Evolutionary conservation across 2,888 invertebrate species (phyloP).

Genomic region (Drosophila peninsularis): DNA sequence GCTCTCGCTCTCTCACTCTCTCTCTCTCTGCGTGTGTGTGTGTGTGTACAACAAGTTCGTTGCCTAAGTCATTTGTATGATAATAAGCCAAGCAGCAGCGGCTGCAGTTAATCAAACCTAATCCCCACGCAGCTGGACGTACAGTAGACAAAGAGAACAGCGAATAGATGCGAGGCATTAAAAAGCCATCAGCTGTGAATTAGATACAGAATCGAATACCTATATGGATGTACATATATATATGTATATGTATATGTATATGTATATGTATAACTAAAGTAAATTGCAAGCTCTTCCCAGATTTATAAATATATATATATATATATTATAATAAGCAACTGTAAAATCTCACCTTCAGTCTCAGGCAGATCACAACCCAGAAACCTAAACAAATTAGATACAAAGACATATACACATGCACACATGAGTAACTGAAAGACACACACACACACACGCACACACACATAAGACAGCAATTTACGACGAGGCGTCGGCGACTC

Average conservation of each 20-base stretch:
- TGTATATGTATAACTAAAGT: not conserved
- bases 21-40: slow-evolving; percentile 2
- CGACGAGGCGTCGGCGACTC: slow-evolving; percentile 56
- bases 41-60: slow-evolving; percentile 50
- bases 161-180: slow-evolving; percentile 26
- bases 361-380: slow-evolving; percentile 13
- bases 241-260: not conserved
- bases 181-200: slow-evolving; percentile 30
- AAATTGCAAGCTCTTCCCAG: slow-evolving; percentile 3
- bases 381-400: slow-evolving; percentile 46
- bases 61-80: slow-evolving; percentile 58
- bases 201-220: slow-evolving; percentile 2
- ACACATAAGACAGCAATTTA: slow-evolving; percentile 30
- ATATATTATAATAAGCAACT: slow-evolving; percentile 12
- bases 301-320: not conserved
- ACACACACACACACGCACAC: slow-evolving; percentile 16
- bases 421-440: slow-evolving; percentile 18
- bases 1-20: not conserved
- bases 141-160: slow-evolving; percentile 11
- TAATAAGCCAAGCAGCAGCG: slow-evolving; percentile 36
- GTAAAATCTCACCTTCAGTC: too few species aligned
- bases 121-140: slow-evolving; percentile 28
- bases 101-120: slow-evolving; percentile 35
- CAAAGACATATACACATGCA: slow-evolving; percentile 8
- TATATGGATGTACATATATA: not conserved